Evolutionary conservation across 1,140 invertebrate species (phyloP).

Genomic region (Prorops nasuta): DNA sequence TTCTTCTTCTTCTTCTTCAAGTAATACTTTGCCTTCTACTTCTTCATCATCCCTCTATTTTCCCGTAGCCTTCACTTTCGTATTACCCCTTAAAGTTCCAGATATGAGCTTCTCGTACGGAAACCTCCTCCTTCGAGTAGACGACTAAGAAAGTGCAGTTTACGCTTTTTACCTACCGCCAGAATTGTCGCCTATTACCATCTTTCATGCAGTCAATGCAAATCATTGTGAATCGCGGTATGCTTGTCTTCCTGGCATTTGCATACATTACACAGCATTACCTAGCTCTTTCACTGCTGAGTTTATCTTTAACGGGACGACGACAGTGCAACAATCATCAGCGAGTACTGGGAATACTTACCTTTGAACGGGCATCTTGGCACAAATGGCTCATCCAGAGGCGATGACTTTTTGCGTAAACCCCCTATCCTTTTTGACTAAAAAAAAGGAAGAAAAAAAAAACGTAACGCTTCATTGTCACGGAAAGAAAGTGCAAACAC

Average conservation of each 20-base stretch:
- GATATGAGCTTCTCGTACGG: not conserved
- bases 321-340: not conserved
- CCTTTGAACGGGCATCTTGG: no score
- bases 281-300: not conserved
- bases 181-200: constrained; percentile 14
- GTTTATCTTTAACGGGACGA: not conserved
- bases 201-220: constrained; percentile 15
- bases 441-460: no score
- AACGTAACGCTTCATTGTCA: no score
- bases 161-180: constrained; percentile 11
- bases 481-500: no score
- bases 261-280: constrained; percentile 7
- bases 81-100: not conserved
- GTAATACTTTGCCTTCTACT: no score
- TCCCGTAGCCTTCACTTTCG: constrained; percentile 4
- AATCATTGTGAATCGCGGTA: constrained; percentile 12
- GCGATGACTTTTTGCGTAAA: no score
- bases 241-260: constrained; percentile 13
- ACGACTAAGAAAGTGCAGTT: not conserved
- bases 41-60: no score
- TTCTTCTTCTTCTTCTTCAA: constrained; percentile 7
- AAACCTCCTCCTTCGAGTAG: not conserved
- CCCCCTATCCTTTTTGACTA: no score
- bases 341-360: not conserved
- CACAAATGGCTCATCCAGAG: no score